Evolutionary conservation across 2,888 invertebrate species (phyloP), one percentile per base, ranked within the genome.

Genomic region (Opisthograptis luteolata): DNA sequence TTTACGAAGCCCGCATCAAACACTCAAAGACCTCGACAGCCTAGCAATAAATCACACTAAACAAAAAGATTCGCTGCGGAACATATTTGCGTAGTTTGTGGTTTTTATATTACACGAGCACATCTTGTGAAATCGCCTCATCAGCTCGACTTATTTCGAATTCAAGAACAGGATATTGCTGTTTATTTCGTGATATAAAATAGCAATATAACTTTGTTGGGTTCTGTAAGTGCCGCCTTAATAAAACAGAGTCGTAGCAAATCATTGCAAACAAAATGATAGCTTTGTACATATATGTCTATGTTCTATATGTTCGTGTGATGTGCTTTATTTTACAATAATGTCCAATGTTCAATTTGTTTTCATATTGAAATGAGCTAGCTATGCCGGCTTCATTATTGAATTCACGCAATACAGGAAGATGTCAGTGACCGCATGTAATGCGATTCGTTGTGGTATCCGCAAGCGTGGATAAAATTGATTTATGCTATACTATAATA

Each of bases 401-500:
- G 71, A 76, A 75, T 78, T 70, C 72, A 79, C 76, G 79, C 77
- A 82, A 81, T 70, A 76, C 76, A 76, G 78, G 76, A 81, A 79
- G 76, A 82, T 78, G 85, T 80, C 83, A 84, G 78, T 83, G 84
- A 83, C 85, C 83, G 82, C 79, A 78, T 70, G 84, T 84, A 84
- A 85, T 77, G 64, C 64, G 80, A 85, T 82, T 84, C 83, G 80
- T 58, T 78, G 78, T 70, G 82, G 80, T 84, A 78, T 84, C 76
- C 81, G 70, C 74, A 64, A 76, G 73, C 73, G 77, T 75, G 76
- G 76, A 77, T 75, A 79, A 83, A 83, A 84, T 82, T 85, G 81
- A 84, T 84, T 84, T 79, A 76, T 71, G 66, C 58, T 61, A 66
- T 67, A 63, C 64, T 73, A 70, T 56, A 51, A 49, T 46, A 55